Evolutionary conservation across 2,797 vertebrate genomes (phyloP), one percentile per base, ranked within the genome.

Genomic region (Strix occidentalis): DNA sequence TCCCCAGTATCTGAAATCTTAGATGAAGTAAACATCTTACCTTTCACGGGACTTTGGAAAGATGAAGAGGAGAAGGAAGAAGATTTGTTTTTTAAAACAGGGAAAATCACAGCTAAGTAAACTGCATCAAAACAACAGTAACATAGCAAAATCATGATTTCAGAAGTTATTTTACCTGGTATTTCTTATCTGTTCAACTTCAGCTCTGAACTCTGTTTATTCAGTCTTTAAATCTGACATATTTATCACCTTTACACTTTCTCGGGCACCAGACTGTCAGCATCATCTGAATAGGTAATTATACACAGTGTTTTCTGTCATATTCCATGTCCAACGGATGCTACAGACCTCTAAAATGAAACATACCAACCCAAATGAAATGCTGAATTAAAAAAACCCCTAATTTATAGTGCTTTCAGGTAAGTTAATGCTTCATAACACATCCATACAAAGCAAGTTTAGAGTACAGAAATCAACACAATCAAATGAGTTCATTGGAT

Each of bases 281-380:
- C 17, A 72, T 31, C 56, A 46, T 16, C 53, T n/a, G 16, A 85
- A 26, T 0, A 54, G 13, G 13, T 28, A 71, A 83, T 58, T 57
- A 19, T 5, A 80, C 9, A 21, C 11, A 29, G 25, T 4, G 61
- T 82, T 57, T 50, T 5, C 70, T 28, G 0, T 19, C 16, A 45
- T 15, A 64, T 57, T 61, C 75, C 54, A 37, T 1, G 0, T 37
- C 23, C 79, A 64, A n/a, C 0, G 0, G 26, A 28, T 26, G 26
- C 41, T 60, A 29, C 24, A n/a, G 17, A 17, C 25, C 16, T 26
- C n/a, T 26, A 12, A 54, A 64, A 53, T 17, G 16, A 57, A 50
- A 64, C 6, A 21, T 10, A 70, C 9, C 19, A 54, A 63, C n/a
- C 8, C 11, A n/a, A 76, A 75, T 20, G 16, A 46, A 53, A 57